Percentiles rank a stretch among this genome's conserved stretches.
These are phyloP conservation scores for Neopelma chrysocephalum DNA, from an alignment of 2,797 vertebrate genomes.

Conservation along the genomic window DNA sequence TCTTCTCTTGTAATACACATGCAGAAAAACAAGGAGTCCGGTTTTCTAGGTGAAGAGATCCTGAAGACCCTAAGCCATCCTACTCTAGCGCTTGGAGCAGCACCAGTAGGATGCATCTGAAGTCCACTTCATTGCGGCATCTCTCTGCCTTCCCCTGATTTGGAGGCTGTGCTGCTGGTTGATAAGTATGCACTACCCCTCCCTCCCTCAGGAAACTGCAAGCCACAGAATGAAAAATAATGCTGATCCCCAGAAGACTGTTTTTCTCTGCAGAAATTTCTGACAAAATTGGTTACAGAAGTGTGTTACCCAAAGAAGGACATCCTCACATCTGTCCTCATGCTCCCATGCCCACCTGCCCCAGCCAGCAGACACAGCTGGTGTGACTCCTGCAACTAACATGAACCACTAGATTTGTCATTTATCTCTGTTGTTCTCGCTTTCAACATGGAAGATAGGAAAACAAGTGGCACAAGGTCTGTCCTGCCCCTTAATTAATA, in stretches of 20 bases:
- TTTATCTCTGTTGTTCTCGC: background rate
- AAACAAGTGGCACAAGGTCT: background rate
- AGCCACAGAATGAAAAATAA: background rate
- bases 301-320: background rate
- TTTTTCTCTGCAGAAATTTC: background rate
- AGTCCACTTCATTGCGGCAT: background rate
- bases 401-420: background rate
- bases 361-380: background rate
- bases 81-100: background rate
- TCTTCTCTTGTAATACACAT: background rate
- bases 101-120: background rate
- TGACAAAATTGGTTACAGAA: background rate
- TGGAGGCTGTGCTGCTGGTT: background rate
- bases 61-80: background rate
- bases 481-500: background rate
- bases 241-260: background rate
- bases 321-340: background rate
- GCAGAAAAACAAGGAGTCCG: background rate
- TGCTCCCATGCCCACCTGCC: background rate
- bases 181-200: background rate
- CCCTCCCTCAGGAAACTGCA: background rate
- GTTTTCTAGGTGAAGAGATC: background rate
- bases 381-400: background rate
- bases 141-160: background rate
- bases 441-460: fast-evolving